Base-by-base conservation (phyloP, 2,888 invertebrate species). In the Dynastes hyllus region DNA sequence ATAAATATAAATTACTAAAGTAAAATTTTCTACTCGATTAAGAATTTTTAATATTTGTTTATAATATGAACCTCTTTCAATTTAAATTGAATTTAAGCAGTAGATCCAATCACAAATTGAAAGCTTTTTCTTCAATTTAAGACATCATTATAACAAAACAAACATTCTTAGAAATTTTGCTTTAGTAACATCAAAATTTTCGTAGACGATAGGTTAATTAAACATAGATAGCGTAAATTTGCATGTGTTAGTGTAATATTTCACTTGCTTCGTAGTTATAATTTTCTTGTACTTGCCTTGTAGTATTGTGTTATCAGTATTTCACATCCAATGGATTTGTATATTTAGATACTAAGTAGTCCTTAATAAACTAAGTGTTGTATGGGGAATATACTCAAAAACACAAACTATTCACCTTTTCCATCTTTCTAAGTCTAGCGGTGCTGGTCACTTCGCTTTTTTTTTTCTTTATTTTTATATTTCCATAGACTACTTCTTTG, bases 311-410 rank as follows among this genome's bases (percentile, higher is more conserved):
- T 37, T 29, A 40, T 73, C 58, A 73, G 73, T 73, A 73, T 73
- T 73, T 70, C 27, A 45, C 32, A 32, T 40, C 61, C 73, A 73
- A 13, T 73, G 73, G 37, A 40, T 58, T 73, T 73, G 16, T 58
- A 73, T 61, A 61, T 61, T 58, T 73, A 73, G 73, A 40, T 40
- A 45, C 11, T 73, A 73, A 73, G 58, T 73, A 73, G 73, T 37
- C 37, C 11, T 73, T 27, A 71, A 73, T 73, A 61, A 73, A 58
- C 53, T 58, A 73, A 61, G 73, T 73, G 73, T 73, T 73, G 73
- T 73, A 73, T 73, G 73, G 73, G 73, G 73, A 73, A 73, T 73
- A 73, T 73, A 73, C 73, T 73, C 73, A 73, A 73, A 73, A 61
- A 73, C 73, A 61, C 37, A 58, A 40, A 6, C 13, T 50, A 51